phyloP scores from a whole-genome alignment of 2,113 vertebrate species.

The Ageneiosus marmoratus region DNA sequence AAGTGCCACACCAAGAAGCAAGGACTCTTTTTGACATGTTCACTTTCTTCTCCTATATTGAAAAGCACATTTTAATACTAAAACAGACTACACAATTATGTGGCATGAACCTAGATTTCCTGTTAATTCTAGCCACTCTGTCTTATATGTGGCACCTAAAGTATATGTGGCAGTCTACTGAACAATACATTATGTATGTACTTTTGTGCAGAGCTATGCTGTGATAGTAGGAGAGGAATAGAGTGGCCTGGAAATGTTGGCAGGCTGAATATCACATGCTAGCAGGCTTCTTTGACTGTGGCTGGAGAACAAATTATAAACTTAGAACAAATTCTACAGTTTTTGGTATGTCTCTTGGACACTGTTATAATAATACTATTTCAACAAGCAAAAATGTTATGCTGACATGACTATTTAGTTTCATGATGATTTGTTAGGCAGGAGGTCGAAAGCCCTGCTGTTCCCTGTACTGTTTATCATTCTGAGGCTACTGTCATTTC shows the following conservation, averaged over 20 bases:
- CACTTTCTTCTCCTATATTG: neutral
- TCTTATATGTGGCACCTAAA: too few species aligned
- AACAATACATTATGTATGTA: neutral
- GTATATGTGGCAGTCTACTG: neutral
- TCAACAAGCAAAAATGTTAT: neutral
- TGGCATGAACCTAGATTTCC: neutral
- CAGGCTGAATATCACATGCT: slow-evolving; percentile 7
- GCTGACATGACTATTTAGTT: neutral
- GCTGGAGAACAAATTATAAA: slow-evolving; percentile 13
- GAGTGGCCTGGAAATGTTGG: neutral
- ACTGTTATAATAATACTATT: slow-evolving; percentile 10
- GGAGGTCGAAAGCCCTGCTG: neutral
- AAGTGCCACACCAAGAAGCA: neutral
- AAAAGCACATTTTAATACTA: neutral
- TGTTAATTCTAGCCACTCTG: neutral
- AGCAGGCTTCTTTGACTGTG: neutral
- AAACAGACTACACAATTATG: neutral
- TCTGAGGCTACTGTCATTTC: slow-evolving; percentile 20
- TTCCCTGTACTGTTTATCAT: slow-evolving; percentile 10
- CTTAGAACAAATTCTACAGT: neutral
- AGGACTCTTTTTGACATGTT: neutral
- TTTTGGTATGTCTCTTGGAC: slow-evolving; percentile 4
- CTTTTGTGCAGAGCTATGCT: neutral
- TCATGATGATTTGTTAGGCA: neutral
- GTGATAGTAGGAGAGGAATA: neutral